A percentile compares a stretch with the other conserved stretches of the same genome.
phyloP scores from a whole-genome alignment of 1,140 invertebrate genomes.

The Drosophila novamexicana region DNA sequence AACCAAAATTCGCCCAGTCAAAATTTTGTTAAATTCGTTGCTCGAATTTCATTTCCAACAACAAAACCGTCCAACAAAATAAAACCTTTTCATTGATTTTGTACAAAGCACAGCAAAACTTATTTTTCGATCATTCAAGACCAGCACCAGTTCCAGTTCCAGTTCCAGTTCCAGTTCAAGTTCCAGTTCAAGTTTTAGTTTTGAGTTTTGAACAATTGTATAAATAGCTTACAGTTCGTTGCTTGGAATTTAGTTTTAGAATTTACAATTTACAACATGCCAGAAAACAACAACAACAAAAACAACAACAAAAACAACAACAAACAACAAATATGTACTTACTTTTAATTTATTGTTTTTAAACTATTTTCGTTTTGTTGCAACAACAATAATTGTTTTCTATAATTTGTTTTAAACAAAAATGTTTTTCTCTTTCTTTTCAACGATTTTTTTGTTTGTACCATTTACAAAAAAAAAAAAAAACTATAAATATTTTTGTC shows the following conservation, averaged over 20 bases:
- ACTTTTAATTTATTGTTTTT: conserved; percentile 69
- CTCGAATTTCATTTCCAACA: conserved; percentile 43
- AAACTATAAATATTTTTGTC: conserved; percentile 48
- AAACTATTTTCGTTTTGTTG: conserved; percentile 70
- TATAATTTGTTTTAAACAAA: conserved; percentile 77
- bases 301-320: conserved; percentile 60
- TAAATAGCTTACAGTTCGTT: conserved; percentile 67
- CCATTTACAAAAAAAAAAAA: conserved; percentile 53
- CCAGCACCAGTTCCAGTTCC: conserved; percentile 51
- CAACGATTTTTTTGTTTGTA: conserved; percentile 75
- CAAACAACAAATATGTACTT: conserved; percentile 79
- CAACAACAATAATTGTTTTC: conserved; percentile 60
- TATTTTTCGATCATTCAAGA: conserved; percentile 55
- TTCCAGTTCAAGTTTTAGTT: conserved; percentile 27
- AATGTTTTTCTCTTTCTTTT: conserved; percentile 79
- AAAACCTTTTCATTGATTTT: conserved; percentile 40
- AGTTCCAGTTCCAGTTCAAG: conserved; percentile 46
- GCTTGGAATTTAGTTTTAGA: conserved; percentile 73
- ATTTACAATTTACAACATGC: conserved; percentile 58
- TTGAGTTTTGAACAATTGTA: conserved; percentile 51
- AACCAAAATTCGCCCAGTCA: conserved; percentile 21
- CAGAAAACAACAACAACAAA: conserved; percentile 54
- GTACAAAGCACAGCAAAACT: conserved; percentile 43
- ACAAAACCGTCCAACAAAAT: conserved; percentile 15
- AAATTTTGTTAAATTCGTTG: conserved; percentile 32